Percentiles rank a stretch among this genome's conserved stretches.
These are phyloP conservation scores for Zaprionus lachaisei DNA, from an alignment of 1,140 invertebrate species.

Conservation along the genomic window DNA sequence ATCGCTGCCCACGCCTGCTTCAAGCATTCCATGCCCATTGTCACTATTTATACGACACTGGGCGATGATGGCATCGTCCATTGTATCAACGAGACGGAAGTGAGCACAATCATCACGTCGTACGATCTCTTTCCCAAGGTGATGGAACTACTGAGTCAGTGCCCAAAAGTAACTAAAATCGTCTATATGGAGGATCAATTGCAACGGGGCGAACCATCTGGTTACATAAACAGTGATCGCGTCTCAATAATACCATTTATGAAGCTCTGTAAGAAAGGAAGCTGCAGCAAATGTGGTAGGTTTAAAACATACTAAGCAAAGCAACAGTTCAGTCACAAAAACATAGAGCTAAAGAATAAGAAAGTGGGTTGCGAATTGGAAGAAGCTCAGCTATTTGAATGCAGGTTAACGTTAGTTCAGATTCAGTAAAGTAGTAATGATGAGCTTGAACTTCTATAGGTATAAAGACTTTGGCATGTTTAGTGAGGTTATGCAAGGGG, in stretches of 20 bases:
- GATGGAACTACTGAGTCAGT: constrained; percentile 90
- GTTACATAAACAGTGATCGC: constrained; percentile 87
- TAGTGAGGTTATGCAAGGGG: too few relatives aligned
- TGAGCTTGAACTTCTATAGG: too few relatives aligned
- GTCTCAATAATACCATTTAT: constrained; percentile 88
- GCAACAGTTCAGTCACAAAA: neutral
- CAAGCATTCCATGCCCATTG: constrained; percentile 96
- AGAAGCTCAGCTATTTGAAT: too few relatives aligned
- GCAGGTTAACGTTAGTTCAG: too few relatives aligned
- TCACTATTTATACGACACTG: constrained; percentile 98
- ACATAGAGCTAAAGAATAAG: neutral
- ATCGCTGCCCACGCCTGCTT: constrained; percentile 97
- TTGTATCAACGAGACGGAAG: constrained; percentile 98
- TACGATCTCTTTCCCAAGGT: constrained; percentile 96
- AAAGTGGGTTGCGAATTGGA: too few relatives aligned
- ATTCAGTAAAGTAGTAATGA: too few relatives aligned
- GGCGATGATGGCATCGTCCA: constrained; percentile 98
- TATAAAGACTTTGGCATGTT: too few relatives aligned
- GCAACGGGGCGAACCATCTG: constrained; percentile 89
- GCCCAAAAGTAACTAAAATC: constrained; percentile 90
- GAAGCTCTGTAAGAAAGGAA: constrained; percentile 85
- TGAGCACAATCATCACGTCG: constrained; percentile 94
- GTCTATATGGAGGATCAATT: constrained; percentile 96
- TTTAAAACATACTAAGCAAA: neutral
- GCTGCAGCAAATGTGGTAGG: constrained; percentile 74